Base-by-base conservation (phyloP, 2,113 vertebrate genomes). In the Callopanchax toddi region DNA sequence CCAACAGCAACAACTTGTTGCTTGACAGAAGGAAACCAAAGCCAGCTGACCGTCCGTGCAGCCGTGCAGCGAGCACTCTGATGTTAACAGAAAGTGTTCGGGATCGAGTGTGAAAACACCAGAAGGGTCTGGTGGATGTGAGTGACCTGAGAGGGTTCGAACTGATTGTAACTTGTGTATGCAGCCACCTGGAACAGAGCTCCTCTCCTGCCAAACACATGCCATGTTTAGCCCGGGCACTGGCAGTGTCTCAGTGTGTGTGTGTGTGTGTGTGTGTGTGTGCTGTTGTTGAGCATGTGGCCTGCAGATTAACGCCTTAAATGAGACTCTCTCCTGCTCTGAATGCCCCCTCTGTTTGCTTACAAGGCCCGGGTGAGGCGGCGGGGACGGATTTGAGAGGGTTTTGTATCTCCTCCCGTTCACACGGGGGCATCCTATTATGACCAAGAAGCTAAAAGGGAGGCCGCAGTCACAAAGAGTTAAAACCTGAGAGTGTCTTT, bases 261-360 rank as follows among this genome's bases (percentile, higher is more conserved):
- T 61, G 46, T 25, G 21, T 68, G 66, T 66, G 72, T 43, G 70
- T 71, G 71, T 71, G 75, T 68, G 67, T 61, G 15, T 26, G 13
- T 32, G 74, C 80, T 75, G 78, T 82, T 72, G 79, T 88, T 79
- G 74, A 78, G 86, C 86, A 85, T 90, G 83, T 86, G 83, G 84
- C 71, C 68, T 62, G 20, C 81, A 89, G 84, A 90, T 88, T 89
- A 89, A 85, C 43, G 74, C 82, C 82, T 84, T 76, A 84, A 86
- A 86, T 83, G 78, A 81, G 85, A 74, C 83, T 78, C 77, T 84
- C 87, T 81, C 78, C 83, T 81, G 84, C 46, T 85, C 86, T 88
- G 64, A 89, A 87, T 85, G 85, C 79, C 55, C 76, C 78, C 87
- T 89, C 88, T 90, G 86, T 91, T 86, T 87, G 82, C 76, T 76